Evolutionary conservation across 2,888 invertebrate species (phyloP).

Genomic region (Nesidiocoris tenuis): DNA sequence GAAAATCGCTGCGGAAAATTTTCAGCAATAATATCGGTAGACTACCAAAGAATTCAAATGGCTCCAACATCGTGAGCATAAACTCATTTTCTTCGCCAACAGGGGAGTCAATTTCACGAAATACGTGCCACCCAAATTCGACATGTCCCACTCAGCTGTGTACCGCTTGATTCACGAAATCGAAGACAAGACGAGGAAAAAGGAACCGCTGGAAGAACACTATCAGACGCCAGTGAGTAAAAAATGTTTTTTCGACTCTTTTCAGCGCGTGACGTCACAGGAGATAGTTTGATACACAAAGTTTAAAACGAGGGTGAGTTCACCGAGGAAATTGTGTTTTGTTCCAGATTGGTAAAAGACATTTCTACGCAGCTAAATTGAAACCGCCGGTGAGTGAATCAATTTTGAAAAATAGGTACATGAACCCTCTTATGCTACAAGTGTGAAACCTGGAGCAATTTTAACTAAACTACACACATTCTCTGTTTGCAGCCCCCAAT

Average conservation of each 20-base stretch:
- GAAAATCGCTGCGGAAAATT: too few species aligned
- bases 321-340: not conserved
- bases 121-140: slow-evolving; percentile 65
- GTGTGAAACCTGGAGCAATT: too few species aligned
- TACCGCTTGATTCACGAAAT: slow-evolving; percentile 51
- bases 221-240: slow-evolving; percentile 51
- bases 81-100: slow-evolving; percentile 48
- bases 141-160: slow-evolving; percentile 51
- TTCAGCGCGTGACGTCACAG: slow-evolving; percentile 37
- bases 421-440: too few species aligned
- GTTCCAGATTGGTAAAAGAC: slow-evolving; percentile 51
- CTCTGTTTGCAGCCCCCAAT: slow-evolving; percentile 45
- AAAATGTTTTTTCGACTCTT: slow-evolving; percentile 2
- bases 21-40: too few species aligned
- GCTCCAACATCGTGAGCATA: not conserved
- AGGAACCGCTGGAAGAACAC: slow-evolving; percentile 48
- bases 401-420: too few species aligned
- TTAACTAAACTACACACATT: not conserved
- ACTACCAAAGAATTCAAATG: too few species aligned
- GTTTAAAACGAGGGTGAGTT: too few species aligned
- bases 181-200: slow-evolving; percentile 48
- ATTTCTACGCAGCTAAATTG: slow-evolving; percentile 51
- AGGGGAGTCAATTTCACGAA: slow-evolving; percentile 88
- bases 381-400: slow-evolving; percentile 47
- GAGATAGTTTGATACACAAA: too few species aligned